These are phyloP conservation scores for Teleiodes luculella DNA, from an alignment of 2,888 invertebrate genomes.

Conservation along the genomic window DNA sequence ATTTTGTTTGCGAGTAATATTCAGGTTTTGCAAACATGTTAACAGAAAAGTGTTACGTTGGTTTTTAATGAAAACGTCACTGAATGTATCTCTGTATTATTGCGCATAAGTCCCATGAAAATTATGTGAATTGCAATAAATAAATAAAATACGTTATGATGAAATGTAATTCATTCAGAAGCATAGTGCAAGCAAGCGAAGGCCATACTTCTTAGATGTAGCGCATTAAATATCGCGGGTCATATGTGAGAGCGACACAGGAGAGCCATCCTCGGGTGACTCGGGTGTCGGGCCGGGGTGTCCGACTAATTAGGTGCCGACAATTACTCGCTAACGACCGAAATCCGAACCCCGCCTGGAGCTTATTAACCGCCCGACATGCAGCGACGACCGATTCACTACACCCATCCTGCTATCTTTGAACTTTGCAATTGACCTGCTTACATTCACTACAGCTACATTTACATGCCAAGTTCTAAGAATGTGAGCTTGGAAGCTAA, in stretches of 20 bases:
- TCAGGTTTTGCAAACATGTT: no score
- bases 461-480: constrained; percentile 23
- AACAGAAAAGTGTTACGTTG: no score
- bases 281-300: constrained; percentile 26
- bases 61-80: no score
- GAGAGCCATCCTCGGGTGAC: constrained; percentile 54
- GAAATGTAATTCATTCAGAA: neutral
- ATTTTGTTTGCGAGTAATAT: no score
- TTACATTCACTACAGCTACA: constrained; percentile 2
- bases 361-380: constrained; percentile 62
- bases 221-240: constrained; percentile 45
- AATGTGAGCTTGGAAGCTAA: neutral
- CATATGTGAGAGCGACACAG: constrained; percentile 63
- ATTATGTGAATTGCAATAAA: neutral
- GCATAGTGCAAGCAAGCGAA: constrained; percentile 6
- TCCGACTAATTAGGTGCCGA: constrained; percentile 68
- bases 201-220: constrained; percentile 17
- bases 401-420: constrained; percentile 29
- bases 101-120: no score
- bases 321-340: constrained; percentile 72
- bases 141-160: neutral
- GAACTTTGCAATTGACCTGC: constrained; percentile 23
- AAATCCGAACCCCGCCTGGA: constrained; percentile 55
- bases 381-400: constrained; percentile 41
- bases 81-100: no score